phyloP scores from a whole-genome alignment of 2,888 invertebrate genomes.

The Machimus rusticus region DNA sequence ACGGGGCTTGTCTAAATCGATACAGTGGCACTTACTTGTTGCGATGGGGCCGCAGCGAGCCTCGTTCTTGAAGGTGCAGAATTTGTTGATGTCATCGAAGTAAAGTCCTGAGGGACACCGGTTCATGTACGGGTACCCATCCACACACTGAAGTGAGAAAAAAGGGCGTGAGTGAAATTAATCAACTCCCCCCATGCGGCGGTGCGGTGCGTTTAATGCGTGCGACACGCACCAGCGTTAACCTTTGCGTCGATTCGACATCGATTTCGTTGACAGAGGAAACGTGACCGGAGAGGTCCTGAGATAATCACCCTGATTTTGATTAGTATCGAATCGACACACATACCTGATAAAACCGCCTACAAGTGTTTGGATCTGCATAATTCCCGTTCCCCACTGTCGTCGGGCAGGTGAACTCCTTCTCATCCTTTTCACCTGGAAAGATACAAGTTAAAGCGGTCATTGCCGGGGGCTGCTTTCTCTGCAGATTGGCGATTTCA shows the following conservation, averaged over 20 bases:
- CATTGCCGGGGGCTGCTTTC: not conserved
- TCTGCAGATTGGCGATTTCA: not conserved
- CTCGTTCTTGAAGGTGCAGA: conserved; percentile 88
- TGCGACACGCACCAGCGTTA: not conserved
- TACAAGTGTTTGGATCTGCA: conserved; percentile 87
- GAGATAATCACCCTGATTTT: not conserved
- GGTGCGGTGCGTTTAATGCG: not conserved
- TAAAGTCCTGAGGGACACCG: conserved; percentile 89
- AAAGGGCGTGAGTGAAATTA: not conserved
- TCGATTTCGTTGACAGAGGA: not conserved
- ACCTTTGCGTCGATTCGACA: not conserved
- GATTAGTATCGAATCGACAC: conserved; percentile 38
- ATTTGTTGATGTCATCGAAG: conserved; percentile 90
- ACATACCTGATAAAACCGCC: conserved; percentile 86
- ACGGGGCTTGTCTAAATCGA: not conserved
- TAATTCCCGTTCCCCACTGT: conserved; percentile 86
- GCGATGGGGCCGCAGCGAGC: conserved; percentile 90
- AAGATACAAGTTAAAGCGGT: conserved; percentile 16
- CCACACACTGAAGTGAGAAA: conserved; percentile 77
- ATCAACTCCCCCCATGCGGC: not conserved
- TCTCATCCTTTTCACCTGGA: conserved; percentile 57
- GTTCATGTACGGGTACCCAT: conserved; percentile 86
- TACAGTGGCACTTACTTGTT: conserved; percentile 74
- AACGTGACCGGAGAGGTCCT: not conserved
- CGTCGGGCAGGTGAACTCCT: conserved; percentile 79